Evolutionary conservation across 2,888 invertebrate genomes (phyloP).

Genomic region (Heteromurus nitidus): DNA sequence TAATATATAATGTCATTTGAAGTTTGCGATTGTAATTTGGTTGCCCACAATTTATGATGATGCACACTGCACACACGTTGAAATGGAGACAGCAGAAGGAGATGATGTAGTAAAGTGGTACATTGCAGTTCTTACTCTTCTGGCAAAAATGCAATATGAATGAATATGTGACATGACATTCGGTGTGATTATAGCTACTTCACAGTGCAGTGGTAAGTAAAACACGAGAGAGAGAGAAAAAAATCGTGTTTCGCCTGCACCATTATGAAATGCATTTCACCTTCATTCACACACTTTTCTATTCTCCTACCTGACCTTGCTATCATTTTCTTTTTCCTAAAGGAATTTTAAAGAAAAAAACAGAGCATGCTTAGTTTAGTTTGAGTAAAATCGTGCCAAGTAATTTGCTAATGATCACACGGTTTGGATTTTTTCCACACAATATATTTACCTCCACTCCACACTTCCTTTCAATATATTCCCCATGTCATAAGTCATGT

Average conservation of each 20-base stretch:
- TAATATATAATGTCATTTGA: background rate
- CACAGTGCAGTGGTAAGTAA: no score
- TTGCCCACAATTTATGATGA: no score
- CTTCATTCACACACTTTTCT: conserved; percentile 43
- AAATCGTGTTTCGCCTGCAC: background rate
- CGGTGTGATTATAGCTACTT: no score
- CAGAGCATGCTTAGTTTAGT: conserved; percentile 38
- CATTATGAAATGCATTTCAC: conserved; percentile 23
- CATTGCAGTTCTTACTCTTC: no score
- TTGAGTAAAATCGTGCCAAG: conserved; percentile 18
- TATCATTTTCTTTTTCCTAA: conserved; percentile 12
- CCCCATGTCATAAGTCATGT: background rate
- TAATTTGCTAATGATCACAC: conserved; percentile 32
- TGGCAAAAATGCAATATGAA: no score
- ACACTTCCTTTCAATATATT: background rate
- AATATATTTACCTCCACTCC: background rate
- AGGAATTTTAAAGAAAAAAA: conserved; percentile 35
- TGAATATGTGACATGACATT: no score
- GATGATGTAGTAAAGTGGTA: no score
- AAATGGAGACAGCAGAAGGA: no score
- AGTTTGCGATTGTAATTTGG: background rate
- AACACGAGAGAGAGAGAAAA: background rate
- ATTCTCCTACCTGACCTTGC: conserved; percentile 34
- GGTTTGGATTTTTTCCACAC: background rate
- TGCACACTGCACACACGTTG: no score